Conservation (phyloP, 2,797 vertebrate genomes). For the Neopelma chrysocephalum region DNA sequence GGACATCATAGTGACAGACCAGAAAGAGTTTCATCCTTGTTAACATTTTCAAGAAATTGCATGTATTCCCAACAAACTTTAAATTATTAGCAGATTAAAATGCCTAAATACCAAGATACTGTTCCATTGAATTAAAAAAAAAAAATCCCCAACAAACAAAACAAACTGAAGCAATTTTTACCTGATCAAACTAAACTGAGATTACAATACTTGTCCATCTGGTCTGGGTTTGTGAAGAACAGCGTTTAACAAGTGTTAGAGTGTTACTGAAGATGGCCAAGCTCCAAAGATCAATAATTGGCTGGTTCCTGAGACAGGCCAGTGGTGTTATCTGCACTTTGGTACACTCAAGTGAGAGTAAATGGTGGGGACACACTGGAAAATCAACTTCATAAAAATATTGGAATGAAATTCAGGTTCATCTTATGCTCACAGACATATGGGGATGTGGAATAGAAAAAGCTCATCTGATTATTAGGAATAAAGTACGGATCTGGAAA, state of each 20-base stretch:
- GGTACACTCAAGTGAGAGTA: neutral
- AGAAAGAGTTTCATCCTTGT: neutral
- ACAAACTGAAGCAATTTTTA: neutral
- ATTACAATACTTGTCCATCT: neutral
- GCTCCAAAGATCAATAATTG: neutral
- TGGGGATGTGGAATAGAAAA: neutral
- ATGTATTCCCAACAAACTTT: neutral
- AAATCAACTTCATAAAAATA: neutral
- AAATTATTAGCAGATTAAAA: neutral
- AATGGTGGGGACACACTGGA: neutral
- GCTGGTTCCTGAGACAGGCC: neutral
- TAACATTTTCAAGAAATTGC: neutral
- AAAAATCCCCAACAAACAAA: neutral
- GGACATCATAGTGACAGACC: neutral
- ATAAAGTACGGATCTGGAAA: neutral
- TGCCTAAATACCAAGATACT: neutral
- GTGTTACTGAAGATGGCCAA: neutral
- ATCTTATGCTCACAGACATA: rapidly evolving
- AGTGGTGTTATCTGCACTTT: neutral
- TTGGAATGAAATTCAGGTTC: neutral
- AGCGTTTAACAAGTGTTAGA: neutral
- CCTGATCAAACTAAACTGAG: neutral
- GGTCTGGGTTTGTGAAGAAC: neutral
- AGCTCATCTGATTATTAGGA: neutral
- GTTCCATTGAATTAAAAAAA: rapidly evolving